Base-by-base conservation (phyloP, 1,140 invertebrate species). In the Ptiloglossa arizonensis region DNA sequence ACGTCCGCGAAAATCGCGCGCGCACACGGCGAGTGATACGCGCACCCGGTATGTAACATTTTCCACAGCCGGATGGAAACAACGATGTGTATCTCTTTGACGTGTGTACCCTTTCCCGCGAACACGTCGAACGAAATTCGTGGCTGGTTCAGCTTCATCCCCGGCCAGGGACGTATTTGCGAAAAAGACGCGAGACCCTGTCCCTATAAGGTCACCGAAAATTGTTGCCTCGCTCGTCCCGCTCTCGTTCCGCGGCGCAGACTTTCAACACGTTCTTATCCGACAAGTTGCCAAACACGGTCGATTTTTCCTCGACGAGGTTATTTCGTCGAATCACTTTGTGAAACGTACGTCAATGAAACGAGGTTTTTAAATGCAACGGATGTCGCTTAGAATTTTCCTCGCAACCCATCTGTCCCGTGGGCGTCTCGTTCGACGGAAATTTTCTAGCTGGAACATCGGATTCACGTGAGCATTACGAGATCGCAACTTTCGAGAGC, bases 1-100 rank as follows among this genome's bases (percentile, higher is more conserved):
- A 22, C 66, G 46, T 8, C 22, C 35, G n/a, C n/a, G 46, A 24
- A 29, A 35, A 35, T 35, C 32, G 32, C n/a, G n/a, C n/a, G n/a
- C n/a, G n/a, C n/a, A n/a, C n/a, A n/a, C n/a, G n/a, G n/a, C n/a
- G n/a, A n/a, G n/a, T n/a, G n/a, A n/a, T n/a, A n/a, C 56, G 35
- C 38, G 22, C 27, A n/a, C 35, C 13, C 27, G 80, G 81, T 66
- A 81, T 72, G 74, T 74, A 67, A 66, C 60, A 73, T 67, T 82
- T 78, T 79, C 67, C 74, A 79, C 63, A 38, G 72, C 11, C 66
- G 68, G 81, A 62, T 82, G 67, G 75, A 82, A 83, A 83, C 80
- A 83, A 83, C 64, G 80, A 82, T 69, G 74, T n/a, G 80, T 82
- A 84, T 84, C 66, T 75, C 82, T 84, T 84, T 84, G 81, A 84